These are phyloP conservation scores for Drosophila acutilabella DNA, from an alignment of 2,888 invertebrate species.

Conservation along the genomic window DNA sequence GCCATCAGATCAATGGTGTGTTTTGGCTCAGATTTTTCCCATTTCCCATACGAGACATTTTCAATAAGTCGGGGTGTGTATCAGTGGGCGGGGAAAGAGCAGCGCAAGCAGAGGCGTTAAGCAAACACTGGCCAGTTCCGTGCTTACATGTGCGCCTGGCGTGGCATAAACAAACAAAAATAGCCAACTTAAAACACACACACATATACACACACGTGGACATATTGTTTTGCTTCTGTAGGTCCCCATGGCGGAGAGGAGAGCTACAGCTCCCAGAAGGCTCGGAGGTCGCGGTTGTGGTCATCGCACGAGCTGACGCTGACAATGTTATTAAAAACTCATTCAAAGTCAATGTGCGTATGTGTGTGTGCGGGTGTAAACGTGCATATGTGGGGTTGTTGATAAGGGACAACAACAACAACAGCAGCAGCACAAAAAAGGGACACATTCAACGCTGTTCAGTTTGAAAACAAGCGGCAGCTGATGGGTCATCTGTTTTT, in stretches of 20 bases:
- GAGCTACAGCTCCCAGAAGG: slow-evolving; percentile 39
- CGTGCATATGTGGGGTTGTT: slow-evolving; percentile 14
- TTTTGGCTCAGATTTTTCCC: slow-evolving; percentile 4
- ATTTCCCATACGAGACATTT: slow-evolving; percentile 50
- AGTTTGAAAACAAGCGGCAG: slow-evolving; percentile 10
- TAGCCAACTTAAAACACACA: slow-evolving; percentile 47
- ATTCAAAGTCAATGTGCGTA: slow-evolving; percentile 67
- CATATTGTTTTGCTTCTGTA: slow-evolving; percentile 23
- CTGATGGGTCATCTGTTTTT: slow-evolving; percentile 34
- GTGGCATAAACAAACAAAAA: slow-evolving; percentile 66
- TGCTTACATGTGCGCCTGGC: slow-evolving; percentile 58
- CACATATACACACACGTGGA: slow-evolving; percentile 1
- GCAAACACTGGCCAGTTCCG: slow-evolving; percentile 54
- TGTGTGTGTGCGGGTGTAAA: slow-evolving; percentile 12
- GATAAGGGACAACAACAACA: slow-evolving; percentile 24
- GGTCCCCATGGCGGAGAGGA: slow-evolving; percentile 31
- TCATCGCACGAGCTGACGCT: slow-evolving; percentile 59
- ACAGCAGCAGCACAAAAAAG: slow-evolving; percentile 4
- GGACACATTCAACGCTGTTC: slow-evolving; percentile 15
- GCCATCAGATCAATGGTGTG: background rate
- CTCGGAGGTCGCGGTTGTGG: slow-evolving; percentile 48
- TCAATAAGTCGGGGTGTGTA: slow-evolving; percentile 47
- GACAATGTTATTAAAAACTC: slow-evolving; percentile 79
- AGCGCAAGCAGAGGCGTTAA: slow-evolving; percentile 38
- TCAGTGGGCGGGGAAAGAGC: slow-evolving; percentile 11